Percentiles rank a stretch among this genome's conserved stretches.
These are phyloP conservation scores for Chaitophorus viminalis DNA, from an alignment of 2,888 invertebrate genomes.

Conservation along the genomic window DNA sequence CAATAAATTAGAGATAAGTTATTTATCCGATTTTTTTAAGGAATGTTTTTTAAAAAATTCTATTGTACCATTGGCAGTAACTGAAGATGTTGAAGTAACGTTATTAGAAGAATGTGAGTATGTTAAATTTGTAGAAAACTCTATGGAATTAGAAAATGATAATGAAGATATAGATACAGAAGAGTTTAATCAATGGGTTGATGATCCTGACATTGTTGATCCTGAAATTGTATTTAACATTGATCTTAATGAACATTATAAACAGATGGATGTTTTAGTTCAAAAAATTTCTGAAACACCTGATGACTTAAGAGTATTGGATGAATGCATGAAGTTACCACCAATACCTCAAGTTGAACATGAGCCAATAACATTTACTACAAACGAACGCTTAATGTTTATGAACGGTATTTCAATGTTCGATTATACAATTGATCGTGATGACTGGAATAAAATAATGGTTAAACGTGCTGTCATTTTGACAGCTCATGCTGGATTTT, in stretches of 20 bases:
- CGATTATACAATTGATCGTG: slow-evolving; percentile 38
- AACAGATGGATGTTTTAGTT: slow-evolving; percentile 25
- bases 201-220: slow-evolving; percentile 45
- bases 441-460: slow-evolving; percentile 54
- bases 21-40: not conserved
- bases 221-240: slow-evolving; percentile 52
- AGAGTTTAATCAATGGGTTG: slow-evolving; percentile 1
- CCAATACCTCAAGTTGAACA: slow-evolving; percentile 33
- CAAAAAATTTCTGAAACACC: slow-evolving; percentile 16
- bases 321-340: slow-evolving; percentile 40
- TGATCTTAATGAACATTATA: slow-evolving; percentile 47
- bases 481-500: slow-evolving; percentile 56
- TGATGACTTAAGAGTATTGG: slow-evolving; percentile 8
- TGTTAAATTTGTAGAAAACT: not conserved
- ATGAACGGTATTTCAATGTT: slow-evolving; percentile 13
- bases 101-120: not conserved
- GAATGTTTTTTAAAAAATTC: not conserved
- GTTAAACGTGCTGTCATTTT: slow-evolving; percentile 45
- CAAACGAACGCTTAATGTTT: slow-evolving; percentile 1
- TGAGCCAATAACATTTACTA: not conserved
- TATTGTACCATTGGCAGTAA: not conserved
- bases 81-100: not conserved
- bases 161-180: not conserved
- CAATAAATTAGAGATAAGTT: not conserved
- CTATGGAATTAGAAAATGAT: not conserved